Evolutionary conservation across 2,113 vertebrate genomes (phyloP), one percentile per base, ranked within the genome.

Genomic region (Circaetus cinerascens): DNA sequence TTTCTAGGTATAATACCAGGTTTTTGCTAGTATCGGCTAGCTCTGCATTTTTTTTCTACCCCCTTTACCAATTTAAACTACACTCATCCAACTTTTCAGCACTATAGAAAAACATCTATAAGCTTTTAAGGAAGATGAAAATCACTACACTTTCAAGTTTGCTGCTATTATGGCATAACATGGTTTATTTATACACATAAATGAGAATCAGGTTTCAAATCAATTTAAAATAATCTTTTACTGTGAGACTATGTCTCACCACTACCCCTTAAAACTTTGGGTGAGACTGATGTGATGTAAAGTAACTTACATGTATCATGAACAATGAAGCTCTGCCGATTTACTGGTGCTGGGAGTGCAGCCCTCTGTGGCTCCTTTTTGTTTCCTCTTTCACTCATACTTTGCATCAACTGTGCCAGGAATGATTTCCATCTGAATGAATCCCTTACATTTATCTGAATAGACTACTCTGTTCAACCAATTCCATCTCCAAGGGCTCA

Each of bases 401-500:
- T 73, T 81, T 14, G 27, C 32, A 87, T 74, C 68, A 56, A 17
- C 45, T 48, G 92, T 69, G 73, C 89, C 78, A 91, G 86, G 84
- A 95, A 83, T 48, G 53, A 97, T 95, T 95, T 97, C 96, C 97
- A 96, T 94, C 74, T 97, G 89, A 96, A 96, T 93, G 66, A 83
- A 91, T 76, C 32, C 50, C 84, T 92, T 86, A 63, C 40, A 41
- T 90, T 94, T 80, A 93, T 95, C 89, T 96, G 84, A 97, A 62
- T 94, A 86, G 94, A 84, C 87, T 81, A 81, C 79, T 95, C 95
- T 95, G 93, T 96, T 90, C 89, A 94, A 93, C 55, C 85, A 96
- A n/a, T 89, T 67, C 73, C 74, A 86, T 76, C 90, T 91, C 91
- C 57, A 81, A 87, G 92, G 80, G 71, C 96, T 93, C 81, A 93